phyloP scores from a whole-genome alignment of 2,888 invertebrate species.

The Tachina lurida region DNA sequence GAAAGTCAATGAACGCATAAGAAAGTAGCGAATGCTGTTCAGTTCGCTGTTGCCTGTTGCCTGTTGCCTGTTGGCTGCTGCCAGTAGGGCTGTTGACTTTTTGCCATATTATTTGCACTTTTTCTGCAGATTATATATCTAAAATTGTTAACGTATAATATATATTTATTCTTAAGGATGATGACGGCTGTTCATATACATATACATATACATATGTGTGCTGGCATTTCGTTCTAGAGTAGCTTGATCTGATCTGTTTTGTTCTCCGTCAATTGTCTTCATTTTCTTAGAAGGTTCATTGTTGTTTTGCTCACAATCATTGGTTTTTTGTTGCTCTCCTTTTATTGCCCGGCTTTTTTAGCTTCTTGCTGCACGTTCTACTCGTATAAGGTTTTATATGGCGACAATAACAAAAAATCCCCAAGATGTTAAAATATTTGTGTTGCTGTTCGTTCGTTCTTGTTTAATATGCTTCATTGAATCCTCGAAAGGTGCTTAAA shows the following conservation, averaged over 20 bases:
- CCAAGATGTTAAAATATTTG: conserved; percentile 39
- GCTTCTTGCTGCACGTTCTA: conserved; percentile 44
- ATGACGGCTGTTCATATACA: conserved; percentile 14
- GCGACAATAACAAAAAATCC: conserved; percentile 26
- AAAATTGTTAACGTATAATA: conserved; percentile 2
- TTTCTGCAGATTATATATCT: conserved; percentile 27
- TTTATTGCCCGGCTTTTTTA: conserved; percentile 12
- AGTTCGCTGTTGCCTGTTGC: background rate
- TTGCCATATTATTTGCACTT: conserved; percentile 37
- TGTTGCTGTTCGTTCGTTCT: conserved; percentile 49
- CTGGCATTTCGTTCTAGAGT: conserved; percentile 20
- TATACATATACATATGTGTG: background rate
- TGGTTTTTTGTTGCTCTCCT: background rate
- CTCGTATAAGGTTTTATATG: conserved; percentile 25
- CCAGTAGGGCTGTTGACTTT: conserved; percentile 63
- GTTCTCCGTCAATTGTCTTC: conserved; percentile 56
- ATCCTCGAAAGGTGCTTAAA: conserved; percentile 55
- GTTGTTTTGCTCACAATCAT: conserved; percentile 45
- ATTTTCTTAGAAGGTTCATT: conserved; percentile 66
- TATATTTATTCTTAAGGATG: background rate
- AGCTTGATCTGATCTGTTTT: conserved; percentile 61
- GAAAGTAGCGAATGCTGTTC: conserved; percentile 54
- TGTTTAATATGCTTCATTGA: conserved; percentile 62
- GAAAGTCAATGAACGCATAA: conserved; percentile 60
- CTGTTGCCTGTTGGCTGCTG: background rate